Evolutionary conservation across 2,888 invertebrate genomes (phyloP), one percentile per base, ranked within the genome.

Genomic region (Plebejus melissa): DNA sequence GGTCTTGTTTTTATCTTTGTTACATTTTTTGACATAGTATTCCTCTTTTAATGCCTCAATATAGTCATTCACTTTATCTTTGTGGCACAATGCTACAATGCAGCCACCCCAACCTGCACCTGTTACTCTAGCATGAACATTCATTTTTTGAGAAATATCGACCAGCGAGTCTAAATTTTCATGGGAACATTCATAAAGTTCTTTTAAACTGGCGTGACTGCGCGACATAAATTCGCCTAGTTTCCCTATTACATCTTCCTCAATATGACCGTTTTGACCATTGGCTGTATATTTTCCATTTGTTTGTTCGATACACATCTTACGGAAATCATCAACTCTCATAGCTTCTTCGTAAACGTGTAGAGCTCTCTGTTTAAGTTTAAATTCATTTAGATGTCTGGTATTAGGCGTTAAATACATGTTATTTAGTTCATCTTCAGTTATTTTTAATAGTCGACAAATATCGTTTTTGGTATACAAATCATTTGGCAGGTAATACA

Each of bases 31-130:
- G 38, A 93, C 88, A 85, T 97, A 98, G 88, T 96, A 98, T 76
- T 95, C 94, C 74, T 95, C 94, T 86, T 95, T 95, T 76, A 98
- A 88, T 74, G 90, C 91, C 28, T 95, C 88, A 69, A 98, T 95
- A 85, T 97, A 98, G 78, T 94, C 88, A 16, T 95, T 88, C 6
- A 96, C 95, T 78, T 95, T 94, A 74, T 95, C 94, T 76, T 94
- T 94, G 0, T 95, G 94, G 76, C 97, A 96, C 79, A 99, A 90
- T 28, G 98, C 98, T 13, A 99, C 98, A 76, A 97, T 95, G 88
- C 99, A 99, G 5, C 99, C 99, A 58, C 99, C 99, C 99, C 99
- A 99, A 94, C 98, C 98, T 50, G 99, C 99, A 57, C 99, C 99
- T 1, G 99, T 99, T 60, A 99, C 93, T 74, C 99, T 95, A n/a